Evolutionary conservation across 2,888 invertebrate genomes (phyloP).

Genomic region (Trissonchulus latispiculum): DNA sequence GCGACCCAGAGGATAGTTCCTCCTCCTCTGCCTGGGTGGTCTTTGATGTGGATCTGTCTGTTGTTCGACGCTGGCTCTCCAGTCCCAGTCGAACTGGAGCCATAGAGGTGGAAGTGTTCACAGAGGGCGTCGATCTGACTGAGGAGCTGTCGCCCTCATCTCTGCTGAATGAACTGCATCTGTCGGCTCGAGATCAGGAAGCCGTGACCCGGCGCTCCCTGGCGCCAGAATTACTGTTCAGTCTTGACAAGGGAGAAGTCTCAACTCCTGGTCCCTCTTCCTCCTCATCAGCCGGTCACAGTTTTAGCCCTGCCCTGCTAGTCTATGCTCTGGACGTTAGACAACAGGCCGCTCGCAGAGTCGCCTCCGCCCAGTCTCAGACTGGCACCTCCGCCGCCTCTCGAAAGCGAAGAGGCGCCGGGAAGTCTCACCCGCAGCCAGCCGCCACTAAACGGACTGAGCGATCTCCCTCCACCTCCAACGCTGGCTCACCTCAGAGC

Average conservation of each 20-base stretch:
- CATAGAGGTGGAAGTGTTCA: too few species aligned
- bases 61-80: not conserved
- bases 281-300: too few species aligned
- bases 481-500: not conserved
- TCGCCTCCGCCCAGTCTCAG: not conserved
- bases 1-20: too few species aligned
- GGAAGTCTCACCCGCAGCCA: too few species aligned
- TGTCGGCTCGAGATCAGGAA: not conserved
- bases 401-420: not conserved
- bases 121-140: too few species aligned
- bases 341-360: constrained; percentile 13
- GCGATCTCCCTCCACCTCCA: not conserved
- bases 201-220: not conserved
- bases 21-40: not conserved
- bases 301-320: not conserved
- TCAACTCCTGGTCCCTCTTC: too few species aligned
- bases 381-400: not conserved
- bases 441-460: too few species aligned
- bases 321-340: not conserved
- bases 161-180: not conserved
- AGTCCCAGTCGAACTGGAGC: not conserved
- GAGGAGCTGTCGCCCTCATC: too few species aligned
- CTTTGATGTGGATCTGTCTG: not conserved
- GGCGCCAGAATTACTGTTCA: not conserved
- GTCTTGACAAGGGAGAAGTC: too few species aligned